Evolutionary conservation across 37 sponge, comb jelly and placozoan genomes (phyloP).

Genomic region (Tethya wilhelma): DNA sequence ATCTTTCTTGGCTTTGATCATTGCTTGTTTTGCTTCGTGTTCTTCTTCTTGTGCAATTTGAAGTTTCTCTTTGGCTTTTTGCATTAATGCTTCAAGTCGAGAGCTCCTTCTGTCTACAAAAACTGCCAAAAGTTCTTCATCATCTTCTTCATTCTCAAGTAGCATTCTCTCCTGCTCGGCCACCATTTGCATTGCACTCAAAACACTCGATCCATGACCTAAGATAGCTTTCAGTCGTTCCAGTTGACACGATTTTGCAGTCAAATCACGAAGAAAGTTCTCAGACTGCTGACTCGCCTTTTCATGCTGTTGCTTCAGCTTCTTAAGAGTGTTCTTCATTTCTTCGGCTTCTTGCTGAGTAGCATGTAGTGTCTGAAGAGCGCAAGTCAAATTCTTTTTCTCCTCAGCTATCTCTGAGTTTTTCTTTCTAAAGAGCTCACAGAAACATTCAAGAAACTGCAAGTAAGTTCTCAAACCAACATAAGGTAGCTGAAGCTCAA

Average conservation of each 20-base stretch:
- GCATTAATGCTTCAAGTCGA: constrained; percentile 39
- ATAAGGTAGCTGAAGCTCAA: constrained; percentile 28
- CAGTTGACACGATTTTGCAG: constrained; percentile 58
- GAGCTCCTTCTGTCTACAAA: constrained; percentile 35
- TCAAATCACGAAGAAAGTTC: constrained; percentile 40
- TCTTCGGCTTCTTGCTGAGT: constrained; percentile 31
- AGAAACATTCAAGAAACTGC: constrained; percentile 64
- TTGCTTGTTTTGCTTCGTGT: constrained; percentile 36
- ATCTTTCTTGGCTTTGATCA: constrained; percentile 47
- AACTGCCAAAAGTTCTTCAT: constrained; percentile 46
- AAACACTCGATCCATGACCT: constrained; percentile 55
- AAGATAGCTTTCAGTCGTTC: constrained; percentile 58
- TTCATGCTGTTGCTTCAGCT: constrained; percentile 26
- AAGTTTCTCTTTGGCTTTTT: constrained; percentile 29
- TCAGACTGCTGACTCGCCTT: constrained; percentile 14
- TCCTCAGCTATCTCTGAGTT: background rate
- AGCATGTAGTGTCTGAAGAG: constrained; percentile 39
- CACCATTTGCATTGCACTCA: constrained; percentile 67
- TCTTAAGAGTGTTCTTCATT: constrained; percentile 35
- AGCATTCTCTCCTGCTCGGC: constrained; percentile 62
- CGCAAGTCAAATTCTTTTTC: constrained; percentile 35
- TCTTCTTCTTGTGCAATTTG: constrained; percentile 47
- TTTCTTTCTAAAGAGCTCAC: constrained; percentile 53
- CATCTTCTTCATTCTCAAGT: constrained; percentile 57
- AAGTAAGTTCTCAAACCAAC: constrained; percentile 65